phyloP scores from a whole-genome alignment of 2,113 vertebrate species.

The Tyto alba region DNA sequence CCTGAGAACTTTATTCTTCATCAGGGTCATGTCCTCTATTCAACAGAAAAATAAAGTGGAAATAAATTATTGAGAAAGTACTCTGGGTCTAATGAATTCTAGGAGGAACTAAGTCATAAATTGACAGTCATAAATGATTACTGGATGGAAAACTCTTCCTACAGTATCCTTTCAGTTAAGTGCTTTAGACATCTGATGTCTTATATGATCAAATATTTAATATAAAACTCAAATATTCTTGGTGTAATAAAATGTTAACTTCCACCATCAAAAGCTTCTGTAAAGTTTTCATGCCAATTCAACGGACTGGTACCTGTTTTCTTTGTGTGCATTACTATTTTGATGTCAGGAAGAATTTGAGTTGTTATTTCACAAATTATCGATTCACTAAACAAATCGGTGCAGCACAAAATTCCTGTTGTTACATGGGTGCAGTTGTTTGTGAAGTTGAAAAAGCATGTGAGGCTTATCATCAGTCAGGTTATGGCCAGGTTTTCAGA shows the following conservation, averaged over 20 bases:
- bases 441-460: background rate
- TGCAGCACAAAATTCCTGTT: background rate
- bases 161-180: background rate
- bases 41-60: background rate
- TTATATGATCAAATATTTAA: background rate
- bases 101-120: background rate
- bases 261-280: background rate
- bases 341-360: slow-evolving; percentile 26
- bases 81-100: background rate
- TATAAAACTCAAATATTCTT: background rate
- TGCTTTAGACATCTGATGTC: background rate
- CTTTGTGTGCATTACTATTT: background rate
- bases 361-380: background rate
- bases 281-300: background rate
- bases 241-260: background rate
- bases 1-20: background rate
- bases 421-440: background rate
- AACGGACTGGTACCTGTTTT: background rate
- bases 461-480: background rate
- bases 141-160: background rate
- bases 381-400: background rate
- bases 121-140: background rate
- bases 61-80: background rate
- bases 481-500: background rate
- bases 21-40: background rate